phyloP scores from a whole-genome alignment of 2,113 vertebrate genomes.

The Pelusios castaneus region DNA sequence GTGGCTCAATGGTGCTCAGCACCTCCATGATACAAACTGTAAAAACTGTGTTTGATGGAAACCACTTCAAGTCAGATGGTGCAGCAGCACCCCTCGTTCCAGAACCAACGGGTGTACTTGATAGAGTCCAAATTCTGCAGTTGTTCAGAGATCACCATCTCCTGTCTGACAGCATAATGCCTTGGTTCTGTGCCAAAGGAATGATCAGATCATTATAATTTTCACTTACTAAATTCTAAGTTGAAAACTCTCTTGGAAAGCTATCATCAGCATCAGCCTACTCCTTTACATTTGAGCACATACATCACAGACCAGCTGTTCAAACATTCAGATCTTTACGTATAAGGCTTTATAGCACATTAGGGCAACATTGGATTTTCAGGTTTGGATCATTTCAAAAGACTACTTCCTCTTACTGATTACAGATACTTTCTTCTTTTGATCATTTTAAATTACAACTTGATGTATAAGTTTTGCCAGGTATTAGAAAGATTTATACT shows the following conservation, averaged over 20 bases:
- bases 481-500: too few relatives aligned
- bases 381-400: background rate
- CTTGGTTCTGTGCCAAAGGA: background rate
- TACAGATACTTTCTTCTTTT: fast-evolving
- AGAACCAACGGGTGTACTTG: background rate
- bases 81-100: too few relatives aligned
- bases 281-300: background rate
- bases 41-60: too few relatives aligned
- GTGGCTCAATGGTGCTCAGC: too few relatives aligned
- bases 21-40: too few relatives aligned
- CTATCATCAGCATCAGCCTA: background rate
- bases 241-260: background rate
- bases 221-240: background rate
- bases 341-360: background rate
- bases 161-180: background rate
- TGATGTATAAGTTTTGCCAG: background rate
- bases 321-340: background rate
- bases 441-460: background rate
- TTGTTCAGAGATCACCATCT: background rate
- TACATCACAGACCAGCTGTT: background rate
- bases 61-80: too few relatives aligned
- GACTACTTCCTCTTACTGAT: background rate
- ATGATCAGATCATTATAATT: background rate
- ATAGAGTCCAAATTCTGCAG: background rate
- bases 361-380: background rate